phyloP scores from a whole-genome alignment of 2,888 invertebrate species.

The Ypsolopha scabrella region DNA sequence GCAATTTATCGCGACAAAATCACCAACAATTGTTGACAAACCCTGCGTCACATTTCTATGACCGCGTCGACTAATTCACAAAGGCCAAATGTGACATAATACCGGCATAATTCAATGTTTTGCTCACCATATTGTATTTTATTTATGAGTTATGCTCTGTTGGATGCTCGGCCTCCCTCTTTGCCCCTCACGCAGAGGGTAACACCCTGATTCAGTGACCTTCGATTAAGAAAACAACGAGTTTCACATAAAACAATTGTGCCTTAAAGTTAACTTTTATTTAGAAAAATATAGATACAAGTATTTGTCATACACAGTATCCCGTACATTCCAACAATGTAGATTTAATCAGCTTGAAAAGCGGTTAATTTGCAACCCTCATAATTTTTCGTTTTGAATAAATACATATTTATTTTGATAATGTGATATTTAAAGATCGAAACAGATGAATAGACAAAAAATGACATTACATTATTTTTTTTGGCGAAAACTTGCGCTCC shows the following conservation, averaged over 20 bases:
- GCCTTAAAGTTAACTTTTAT: not conserved
- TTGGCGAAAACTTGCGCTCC: no score
- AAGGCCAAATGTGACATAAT: slow-evolving; percentile 71
- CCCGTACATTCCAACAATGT: no score
- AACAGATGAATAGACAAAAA: no score
- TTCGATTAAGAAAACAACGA: not conserved
- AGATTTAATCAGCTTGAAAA: no score
- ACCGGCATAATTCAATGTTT: slow-evolving; percentile 71
- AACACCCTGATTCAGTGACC: not conserved
- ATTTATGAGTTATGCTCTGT: slow-evolving; percentile 68
- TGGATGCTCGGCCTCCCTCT: slow-evolving; percentile 38
- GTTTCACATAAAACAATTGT: not conserved
- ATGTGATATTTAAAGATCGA: no score
- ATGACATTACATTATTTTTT: no score
- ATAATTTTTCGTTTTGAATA: no score
- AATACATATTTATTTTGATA: no score
- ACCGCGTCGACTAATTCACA: slow-evolving; percentile 60
- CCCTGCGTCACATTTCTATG: no score
- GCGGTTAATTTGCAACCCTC: no score
- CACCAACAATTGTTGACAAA: slow-evolving; percentile 42
- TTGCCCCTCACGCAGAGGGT: slow-evolving; percentile 11
- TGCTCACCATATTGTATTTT: slow-evolving; percentile 72
- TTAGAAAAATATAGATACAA: no score
- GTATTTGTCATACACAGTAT: no score
- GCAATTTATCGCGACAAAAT: slow-evolving; percentile 6